Evolutionary conservation across 2,888 invertebrate genomes (phyloP).

Genomic region (Tribolium freemani): DNA sequence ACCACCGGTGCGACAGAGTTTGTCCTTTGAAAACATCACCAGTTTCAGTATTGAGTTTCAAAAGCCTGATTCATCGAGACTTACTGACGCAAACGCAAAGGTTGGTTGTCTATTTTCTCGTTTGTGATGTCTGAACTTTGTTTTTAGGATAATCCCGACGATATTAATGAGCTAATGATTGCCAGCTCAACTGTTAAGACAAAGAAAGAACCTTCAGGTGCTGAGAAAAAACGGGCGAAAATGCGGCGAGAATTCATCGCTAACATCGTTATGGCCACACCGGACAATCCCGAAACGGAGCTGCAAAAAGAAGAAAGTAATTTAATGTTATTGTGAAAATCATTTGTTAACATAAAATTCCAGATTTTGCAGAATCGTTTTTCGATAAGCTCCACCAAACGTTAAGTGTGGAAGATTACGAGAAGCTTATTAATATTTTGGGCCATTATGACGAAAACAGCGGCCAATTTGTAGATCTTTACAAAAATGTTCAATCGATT

Average conservation of each 20-base stretch:
- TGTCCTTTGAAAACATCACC: conserved; percentile 18
- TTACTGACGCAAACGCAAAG: not conserved
- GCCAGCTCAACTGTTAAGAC: conserved; percentile 70
- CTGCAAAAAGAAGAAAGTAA: conserved; percentile 71
- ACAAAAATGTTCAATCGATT: conserved; percentile 73
- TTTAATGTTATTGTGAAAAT: conserved; percentile 41
- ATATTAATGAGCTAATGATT: conserved; percentile 73
- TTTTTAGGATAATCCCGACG: conserved; percentile 71
- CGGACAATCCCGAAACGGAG: conserved; percentile 67
- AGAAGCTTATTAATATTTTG: conserved; percentile 78
- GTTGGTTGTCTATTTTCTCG: not conserved
- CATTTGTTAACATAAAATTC: too few species aligned
- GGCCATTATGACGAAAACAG: conserved; percentile 75
- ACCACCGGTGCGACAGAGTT: not conserved
- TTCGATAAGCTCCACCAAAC: conserved; percentile 77
- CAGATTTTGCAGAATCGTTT: conserved; percentile 79
- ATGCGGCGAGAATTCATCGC: conserved; percentile 70
- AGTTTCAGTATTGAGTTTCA: conserved; percentile 1
- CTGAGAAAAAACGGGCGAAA: conserved; percentile 70
- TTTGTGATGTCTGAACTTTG: not conserved
- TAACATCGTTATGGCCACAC: conserved; percentile 69
- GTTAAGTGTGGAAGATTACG: conserved; percentile 73
- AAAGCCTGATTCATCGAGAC: not conserved
- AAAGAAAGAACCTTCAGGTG: conserved; percentile 60
- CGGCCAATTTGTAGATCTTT: conserved; percentile 76